Conservation (phyloP, 2,797 vertebrate genomes). For the Pipistrellus pipistrellus region DNA sequence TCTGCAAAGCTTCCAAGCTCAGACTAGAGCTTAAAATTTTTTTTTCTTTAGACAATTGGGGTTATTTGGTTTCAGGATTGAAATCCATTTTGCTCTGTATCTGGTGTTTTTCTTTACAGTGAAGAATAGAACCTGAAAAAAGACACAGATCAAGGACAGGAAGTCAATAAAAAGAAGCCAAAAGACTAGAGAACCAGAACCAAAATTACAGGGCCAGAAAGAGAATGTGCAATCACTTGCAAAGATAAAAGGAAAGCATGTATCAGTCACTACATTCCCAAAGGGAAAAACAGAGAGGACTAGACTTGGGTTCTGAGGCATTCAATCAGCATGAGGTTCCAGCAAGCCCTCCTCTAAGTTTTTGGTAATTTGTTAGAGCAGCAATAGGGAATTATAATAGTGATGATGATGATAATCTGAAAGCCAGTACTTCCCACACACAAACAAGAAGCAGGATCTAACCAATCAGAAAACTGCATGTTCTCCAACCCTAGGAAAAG, state of each 20-base stretch:
- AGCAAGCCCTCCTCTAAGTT: neutral
- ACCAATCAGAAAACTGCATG: neutral
- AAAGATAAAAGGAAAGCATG: neutral
- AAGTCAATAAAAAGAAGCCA: slow-evolving; percentile 32
- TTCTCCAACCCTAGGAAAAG: neutral
- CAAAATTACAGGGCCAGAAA: neutral
- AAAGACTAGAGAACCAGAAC: neutral
- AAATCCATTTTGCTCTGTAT: neutral
- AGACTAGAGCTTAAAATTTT: neutral
- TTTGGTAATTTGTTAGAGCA: neutral
- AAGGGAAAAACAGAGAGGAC: neutral
- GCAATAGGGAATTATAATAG: neutral
- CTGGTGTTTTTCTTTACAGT: slow-evolving; percentile 21
- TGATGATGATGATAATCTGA: neutral
- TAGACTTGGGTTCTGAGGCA: neutral
- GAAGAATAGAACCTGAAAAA: neutral
- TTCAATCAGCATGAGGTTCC: neutral
- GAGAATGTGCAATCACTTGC: neutral
- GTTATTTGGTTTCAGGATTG: neutral
- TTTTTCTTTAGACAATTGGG: neutral
- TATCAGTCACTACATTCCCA: neutral
- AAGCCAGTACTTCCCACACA: neutral
- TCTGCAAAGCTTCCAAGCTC: neutral
- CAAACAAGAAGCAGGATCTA: neutral
- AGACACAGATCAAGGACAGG: neutral